Evolutionary conservation across 2,797 vertebrate species (phyloP).

Genomic region (Cephalopachus bancanus): DNA sequence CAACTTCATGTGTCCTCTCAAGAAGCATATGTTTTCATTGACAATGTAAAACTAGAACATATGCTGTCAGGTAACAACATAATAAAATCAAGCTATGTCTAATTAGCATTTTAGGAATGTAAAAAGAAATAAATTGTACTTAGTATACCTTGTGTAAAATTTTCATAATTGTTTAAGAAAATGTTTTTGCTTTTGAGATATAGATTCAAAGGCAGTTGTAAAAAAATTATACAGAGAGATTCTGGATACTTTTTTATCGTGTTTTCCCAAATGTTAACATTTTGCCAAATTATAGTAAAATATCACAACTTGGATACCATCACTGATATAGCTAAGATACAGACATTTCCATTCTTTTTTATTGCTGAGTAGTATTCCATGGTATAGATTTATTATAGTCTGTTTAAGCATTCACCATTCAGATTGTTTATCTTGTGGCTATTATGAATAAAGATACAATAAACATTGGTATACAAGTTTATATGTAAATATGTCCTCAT

Average conservation of each 20-base stretch:
- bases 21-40: background rate
- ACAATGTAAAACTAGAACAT: background rate
- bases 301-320: background rate
- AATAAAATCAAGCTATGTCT: background rate
- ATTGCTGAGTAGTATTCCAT: background rate
- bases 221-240: background rate
- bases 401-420: background rate
- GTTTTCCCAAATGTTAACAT: background rate
- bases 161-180: background rate
- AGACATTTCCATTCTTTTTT: background rate
- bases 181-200: background rate
- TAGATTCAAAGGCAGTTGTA: background rate
- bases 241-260: background rate
- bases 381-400: background rate
- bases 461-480: background rate
- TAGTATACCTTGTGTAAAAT: background rate
- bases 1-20: background rate
- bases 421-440: background rate
- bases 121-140: background rate
- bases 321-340: background rate
- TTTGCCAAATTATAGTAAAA: background rate
- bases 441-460: background rate
- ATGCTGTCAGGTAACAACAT: background rate
- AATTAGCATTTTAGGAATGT: background rate
- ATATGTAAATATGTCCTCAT: conserved; percentile 18